Percentiles rank a stretch among this genome's conserved stretches.
These are phyloP conservation scores for Coecobrya sp. DNA, from an alignment of 2,888 invertebrate species.

Conservation along the genomic window DNA sequence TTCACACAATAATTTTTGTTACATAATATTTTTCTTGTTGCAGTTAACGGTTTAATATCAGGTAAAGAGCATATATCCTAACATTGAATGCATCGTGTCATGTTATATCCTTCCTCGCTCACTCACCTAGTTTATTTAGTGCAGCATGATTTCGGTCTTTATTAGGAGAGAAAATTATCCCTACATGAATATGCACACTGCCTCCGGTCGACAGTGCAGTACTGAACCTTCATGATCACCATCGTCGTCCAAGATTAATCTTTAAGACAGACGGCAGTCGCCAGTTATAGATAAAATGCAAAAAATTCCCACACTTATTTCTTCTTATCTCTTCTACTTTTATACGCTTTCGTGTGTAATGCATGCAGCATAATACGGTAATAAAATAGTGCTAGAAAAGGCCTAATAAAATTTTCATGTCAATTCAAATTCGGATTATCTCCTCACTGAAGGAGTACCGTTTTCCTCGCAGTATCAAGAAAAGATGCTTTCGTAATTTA, in stretches of 20 bases:
- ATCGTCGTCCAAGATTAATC: constrained; percentile 5
- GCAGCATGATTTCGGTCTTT: constrained; percentile 20
- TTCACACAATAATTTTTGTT: constrained; percentile 46
- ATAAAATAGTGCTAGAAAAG: not conserved
- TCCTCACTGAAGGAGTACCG: not conserved
- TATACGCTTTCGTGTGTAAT: not conserved
- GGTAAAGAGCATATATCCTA: not conserved
- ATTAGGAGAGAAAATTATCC: constrained; percentile 14
- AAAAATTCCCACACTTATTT: constrained; percentile 47
- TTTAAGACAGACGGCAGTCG: not conserved
- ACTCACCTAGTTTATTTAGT: not conserved
- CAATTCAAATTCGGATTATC: not conserved
- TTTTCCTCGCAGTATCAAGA: not conserved
- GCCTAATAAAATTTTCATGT: constrained; percentile 10
- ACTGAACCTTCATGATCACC: not conserved
- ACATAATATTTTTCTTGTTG: not conserved
- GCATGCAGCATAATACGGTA: no score
- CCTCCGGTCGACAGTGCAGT: not conserved
- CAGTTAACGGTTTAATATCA: constrained; percentile 4
- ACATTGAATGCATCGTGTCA: not conserved
- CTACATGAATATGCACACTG: not conserved
- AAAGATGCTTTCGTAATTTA: not conserved
- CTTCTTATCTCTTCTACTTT: not conserved
- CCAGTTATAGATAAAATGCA: constrained; percentile 4
- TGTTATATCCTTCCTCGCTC: not conserved